Conservation (phyloP, 2,888 invertebrate species). For the Arrhopalites spinosus region DNA sequence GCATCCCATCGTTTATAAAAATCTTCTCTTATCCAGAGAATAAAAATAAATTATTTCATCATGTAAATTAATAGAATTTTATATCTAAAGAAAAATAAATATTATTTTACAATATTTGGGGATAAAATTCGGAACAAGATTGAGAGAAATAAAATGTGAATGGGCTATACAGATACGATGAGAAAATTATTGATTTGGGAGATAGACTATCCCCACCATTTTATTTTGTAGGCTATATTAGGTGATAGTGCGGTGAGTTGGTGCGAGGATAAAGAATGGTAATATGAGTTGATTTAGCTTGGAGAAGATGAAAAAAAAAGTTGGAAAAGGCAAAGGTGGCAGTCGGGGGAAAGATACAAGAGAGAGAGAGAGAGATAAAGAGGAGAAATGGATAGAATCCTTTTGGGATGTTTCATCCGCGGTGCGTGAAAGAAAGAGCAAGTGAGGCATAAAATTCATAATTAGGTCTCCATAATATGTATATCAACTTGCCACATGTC, state of each 20-base stretch:
- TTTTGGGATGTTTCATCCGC: constrained; percentile 10
- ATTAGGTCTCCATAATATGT: constrained; percentile 37
- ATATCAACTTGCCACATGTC: constrained; percentile 17
- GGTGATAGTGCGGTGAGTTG: background rate
- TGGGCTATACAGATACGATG: background rate
- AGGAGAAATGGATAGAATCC: constrained; percentile 7
- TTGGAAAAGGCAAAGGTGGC: background rate
- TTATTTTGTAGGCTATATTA: background rate
- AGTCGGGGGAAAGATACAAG: constrained; percentile 9
- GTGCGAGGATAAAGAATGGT: constrained; percentile 5
- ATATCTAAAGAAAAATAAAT: too few relatives aligned
- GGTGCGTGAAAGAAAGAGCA: constrained; percentile 26
- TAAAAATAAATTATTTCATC: too few relatives aligned
- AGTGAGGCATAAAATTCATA: constrained; percentile 47
- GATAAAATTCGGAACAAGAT: too few relatives aligned
- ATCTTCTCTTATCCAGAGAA: too few relatives aligned
- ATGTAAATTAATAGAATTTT: too few relatives aligned
- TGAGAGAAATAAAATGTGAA: too few relatives aligned
- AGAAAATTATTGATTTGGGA: background rate
- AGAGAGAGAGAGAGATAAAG: background rate
- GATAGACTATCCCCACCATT: background rate
- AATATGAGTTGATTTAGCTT: constrained; percentile 30
- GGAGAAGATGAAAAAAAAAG: too few relatives aligned
- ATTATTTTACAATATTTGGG: too few relatives aligned
- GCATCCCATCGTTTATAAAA: constrained; percentile 14